phyloP scores from a whole-genome alignment of 2,888 invertebrate species.

The Drosophila villosipedis region DNA sequence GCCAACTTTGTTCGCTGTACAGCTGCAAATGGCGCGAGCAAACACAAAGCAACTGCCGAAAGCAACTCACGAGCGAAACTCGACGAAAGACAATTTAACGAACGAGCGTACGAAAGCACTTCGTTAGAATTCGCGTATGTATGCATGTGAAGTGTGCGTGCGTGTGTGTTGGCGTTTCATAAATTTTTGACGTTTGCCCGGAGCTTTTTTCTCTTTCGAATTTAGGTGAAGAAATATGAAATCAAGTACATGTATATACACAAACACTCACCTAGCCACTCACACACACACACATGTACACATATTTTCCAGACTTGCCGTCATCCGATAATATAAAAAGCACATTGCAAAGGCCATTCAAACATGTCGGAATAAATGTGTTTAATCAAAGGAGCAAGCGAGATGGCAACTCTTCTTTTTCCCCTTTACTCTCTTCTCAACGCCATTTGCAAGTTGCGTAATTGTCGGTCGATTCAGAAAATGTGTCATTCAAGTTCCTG shows the following conservation, averaged over 20 bases:
- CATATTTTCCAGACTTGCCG: slow-evolving; percentile 63
- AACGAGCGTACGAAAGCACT: slow-evolving; percentile 55
- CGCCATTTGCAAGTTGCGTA: slow-evolving; percentile 80
- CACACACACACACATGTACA: slow-evolving; percentile 43
- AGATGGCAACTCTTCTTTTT: slow-evolving; percentile 39
- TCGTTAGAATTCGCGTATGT: slow-evolving; percentile 68
- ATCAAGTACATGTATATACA: slow-evolving; percentile 32
- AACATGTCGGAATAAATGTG: slow-evolving; percentile 53
- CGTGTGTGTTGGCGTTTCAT: slow-evolving; percentile 58
- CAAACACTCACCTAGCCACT: slow-evolving; percentile 24
- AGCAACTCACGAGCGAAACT: slow-evolving; percentile 57
- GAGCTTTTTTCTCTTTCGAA: slow-evolving; percentile 63
- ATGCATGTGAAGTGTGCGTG: slow-evolving; percentile 11
- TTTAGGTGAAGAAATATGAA: slow-evolving; percentile 65
- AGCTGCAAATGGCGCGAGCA: slow-evolving; percentile 81
- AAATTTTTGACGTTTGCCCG: slow-evolving; percentile 75
- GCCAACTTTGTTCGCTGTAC: slow-evolving; percentile 80
- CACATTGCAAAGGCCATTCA: slow-evolving; percentile 70
- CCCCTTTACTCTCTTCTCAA: slow-evolving; percentile 34
- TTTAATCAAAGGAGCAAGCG: slow-evolving; percentile 47
- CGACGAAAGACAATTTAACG: slow-evolving; percentile 61
- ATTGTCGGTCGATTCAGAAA: slow-evolving; percentile 72
- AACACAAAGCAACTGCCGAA: slow-evolving; percentile 67
- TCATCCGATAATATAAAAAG: slow-evolving; percentile 72
- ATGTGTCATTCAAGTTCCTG: slow-evolving; percentile 80